Base-by-base conservation (phyloP, 2,797 vertebrate genomes). In the Coregonus suidteri region DNA sequence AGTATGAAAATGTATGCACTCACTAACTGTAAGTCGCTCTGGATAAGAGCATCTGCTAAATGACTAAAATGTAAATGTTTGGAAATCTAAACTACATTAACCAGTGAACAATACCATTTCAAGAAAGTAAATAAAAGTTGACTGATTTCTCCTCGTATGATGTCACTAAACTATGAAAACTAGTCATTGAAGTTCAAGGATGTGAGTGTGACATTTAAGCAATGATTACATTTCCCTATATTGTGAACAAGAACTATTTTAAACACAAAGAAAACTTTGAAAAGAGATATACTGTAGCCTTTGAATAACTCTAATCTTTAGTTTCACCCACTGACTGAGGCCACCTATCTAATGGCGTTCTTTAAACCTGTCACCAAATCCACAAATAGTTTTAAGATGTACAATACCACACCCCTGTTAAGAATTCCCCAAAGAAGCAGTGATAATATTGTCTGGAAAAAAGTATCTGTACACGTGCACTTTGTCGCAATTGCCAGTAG, bases 281-380 rank as follows among this genome's bases (percentile, higher is more conserved):
- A 41, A 74, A 75, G 71, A 75, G 77, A 76, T 75, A 70, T 59
- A 54, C 47, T 47, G 41, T 13, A 47, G 41, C 53, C 34, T n/a
- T n/a, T n/a, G n/a, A n/a, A n/a, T n/a, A n/a, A n/a, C n/a, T 77
- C 6, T 86, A 79, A 87, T 87, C 85, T 76, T 35, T 64, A 25
- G 80, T 77, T 81, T 81, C 81, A 69, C 79, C 82, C 83, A 77
- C 53, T 73, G 34, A 77, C 67, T 73, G 14, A 15, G 72, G 75
- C 79, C 79, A 62, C 78, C 71, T 81, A 67, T 73, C 31, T 74
- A 75, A 83, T 83, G 86, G 74, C 67, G 67, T 81, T 78, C 74
- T 79, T 81, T 81, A 81, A 56, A 56, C 59, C 59, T 83, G 82
- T 84, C 78, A 82, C 56, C 20, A 16, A 13, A 69, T 75, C 67